Evolutionary conservation across 2,888 invertebrate genomes (phyloP), one percentile per base, ranked within the genome.

Genomic region (Hermaeophaga mercurialis): DNA sequence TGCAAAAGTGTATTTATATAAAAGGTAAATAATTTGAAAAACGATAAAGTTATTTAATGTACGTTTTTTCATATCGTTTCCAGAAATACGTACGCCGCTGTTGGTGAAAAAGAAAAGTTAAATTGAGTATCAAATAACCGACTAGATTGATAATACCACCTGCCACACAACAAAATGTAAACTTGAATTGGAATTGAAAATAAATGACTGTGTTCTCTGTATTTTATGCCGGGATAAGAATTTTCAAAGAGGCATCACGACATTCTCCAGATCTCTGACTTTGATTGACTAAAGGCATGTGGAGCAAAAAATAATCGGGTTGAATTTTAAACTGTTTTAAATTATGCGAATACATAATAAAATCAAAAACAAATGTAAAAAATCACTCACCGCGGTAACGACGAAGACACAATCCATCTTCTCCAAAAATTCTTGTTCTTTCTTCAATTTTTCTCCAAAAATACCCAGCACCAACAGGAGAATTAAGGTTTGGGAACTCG

Each of bases 401-500:
- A 28, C 8, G 28, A 28, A 28, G 2, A 7, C 7, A 28, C 3
- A 9, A 9, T 28, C 28, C 28, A 6, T 3, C 28, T 7, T 28
- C 28, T 28, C 9, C 28, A 28, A 2, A 28, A 28, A 3, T 4
- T 28, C 28, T 8, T 28, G 9, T 2, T 28, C 28, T 28, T 7
- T 28, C 9, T 28, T 9, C 28, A 28, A 9, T 9, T n/a, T 28
- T 28, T n/a, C 9, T 7, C 28, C 6, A 9, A 9, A 28, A 7
- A 17, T 34, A 15, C 31, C 19, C 39, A 47, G 33, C 22, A 24
- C 3, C 9, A 17, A 22, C 24, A 34, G 52, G 17, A 17, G 34
- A 34, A 34, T 39, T 39, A 22, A 24, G 28, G 14, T 9, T 46
- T 15, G 43, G 47, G 36, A 34, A 45, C 34, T 43, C 52, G 43